Evolutionary conservation across 2,888 invertebrate genomes (phyloP).

Genomic region (Synanthedon formicaeformis): DNA sequence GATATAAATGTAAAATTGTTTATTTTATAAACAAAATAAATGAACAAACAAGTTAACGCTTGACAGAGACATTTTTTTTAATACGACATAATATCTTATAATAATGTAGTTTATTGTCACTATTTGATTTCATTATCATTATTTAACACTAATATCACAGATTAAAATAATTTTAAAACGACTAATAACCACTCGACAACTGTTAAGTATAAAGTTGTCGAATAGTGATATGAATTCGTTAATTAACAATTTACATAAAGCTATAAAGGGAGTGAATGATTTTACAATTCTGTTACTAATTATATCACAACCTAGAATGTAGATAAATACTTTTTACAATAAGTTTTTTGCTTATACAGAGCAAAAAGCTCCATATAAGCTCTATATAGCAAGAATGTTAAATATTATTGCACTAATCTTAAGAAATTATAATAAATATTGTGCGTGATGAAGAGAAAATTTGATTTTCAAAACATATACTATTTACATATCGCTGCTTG

Average conservation of each 20-base stretch:
- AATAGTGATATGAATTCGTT: background rate
- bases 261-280: background rate
- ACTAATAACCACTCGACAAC: background rate
- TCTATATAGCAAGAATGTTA: too few relatives aligned
- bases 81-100: slow-evolving; percentile 4
- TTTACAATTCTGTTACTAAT: slow-evolving; percentile 5
- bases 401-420: background rate
- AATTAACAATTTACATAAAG: background rate
- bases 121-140: background rate
- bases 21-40: slow-evolving; percentile 61
- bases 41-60: slow-evolving; percentile 50
- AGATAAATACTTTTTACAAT: background rate
- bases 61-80: slow-evolving; percentile 25
- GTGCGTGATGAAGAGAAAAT: background rate
- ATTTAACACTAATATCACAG: background rate
- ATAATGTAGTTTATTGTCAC: slow-evolving; percentile 6
- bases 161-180: background rate
- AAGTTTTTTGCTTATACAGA: too few relatives aligned
- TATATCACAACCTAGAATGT: slow-evolving; percentile 33
- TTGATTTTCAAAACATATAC: background rate
- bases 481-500: too few relatives aligned
- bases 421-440: too few relatives aligned
- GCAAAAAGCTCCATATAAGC: too few relatives aligned
- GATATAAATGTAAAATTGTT: slow-evolving; percentile 35
- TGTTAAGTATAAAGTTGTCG: background rate